Evolutionary conservation across 2,797 vertebrate genomes (phyloP).

Genomic region (Pteropus rufus): DNA sequence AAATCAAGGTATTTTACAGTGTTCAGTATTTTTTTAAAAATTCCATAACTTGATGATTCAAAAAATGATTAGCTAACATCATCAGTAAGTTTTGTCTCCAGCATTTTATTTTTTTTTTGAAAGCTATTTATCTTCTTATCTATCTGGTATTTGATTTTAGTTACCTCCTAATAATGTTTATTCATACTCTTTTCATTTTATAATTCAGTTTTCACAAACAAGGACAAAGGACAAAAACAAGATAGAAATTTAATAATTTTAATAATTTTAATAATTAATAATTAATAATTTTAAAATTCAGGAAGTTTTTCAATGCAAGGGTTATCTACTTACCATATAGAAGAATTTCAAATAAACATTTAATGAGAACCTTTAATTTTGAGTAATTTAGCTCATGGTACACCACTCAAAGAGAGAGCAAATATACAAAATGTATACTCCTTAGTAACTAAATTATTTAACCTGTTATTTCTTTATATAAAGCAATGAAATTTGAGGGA

Average conservation of each 20-base stretch:
- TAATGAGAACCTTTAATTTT: background rate
- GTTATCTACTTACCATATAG: background rate
- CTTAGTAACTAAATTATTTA: background rate
- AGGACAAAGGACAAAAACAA: background rate
- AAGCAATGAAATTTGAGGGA: background rate
- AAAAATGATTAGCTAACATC: background rate
- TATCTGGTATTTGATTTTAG: background rate
- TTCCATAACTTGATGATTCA: background rate
- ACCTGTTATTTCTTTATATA: background rate
- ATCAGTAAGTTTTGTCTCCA: background rate
- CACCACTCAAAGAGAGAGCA: background rate
- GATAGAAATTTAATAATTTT: background rate
- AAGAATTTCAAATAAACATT: background rate
- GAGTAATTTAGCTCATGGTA: background rate
- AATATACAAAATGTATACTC: background rate
- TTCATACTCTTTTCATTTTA: background rate
- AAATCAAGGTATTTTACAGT: background rate
- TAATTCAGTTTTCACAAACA: background rate
- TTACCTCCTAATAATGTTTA: background rate
- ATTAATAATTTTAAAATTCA: background rate
- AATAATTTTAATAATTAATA: too few species aligned
- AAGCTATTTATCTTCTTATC: background rate
- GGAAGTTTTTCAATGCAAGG: background rate
- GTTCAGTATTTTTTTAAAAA: background rate
- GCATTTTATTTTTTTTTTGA: background rate